phyloP scores from a whole-genome alignment of 2,797 vertebrate species.

The Melanotaenia trifasciata region DNA sequence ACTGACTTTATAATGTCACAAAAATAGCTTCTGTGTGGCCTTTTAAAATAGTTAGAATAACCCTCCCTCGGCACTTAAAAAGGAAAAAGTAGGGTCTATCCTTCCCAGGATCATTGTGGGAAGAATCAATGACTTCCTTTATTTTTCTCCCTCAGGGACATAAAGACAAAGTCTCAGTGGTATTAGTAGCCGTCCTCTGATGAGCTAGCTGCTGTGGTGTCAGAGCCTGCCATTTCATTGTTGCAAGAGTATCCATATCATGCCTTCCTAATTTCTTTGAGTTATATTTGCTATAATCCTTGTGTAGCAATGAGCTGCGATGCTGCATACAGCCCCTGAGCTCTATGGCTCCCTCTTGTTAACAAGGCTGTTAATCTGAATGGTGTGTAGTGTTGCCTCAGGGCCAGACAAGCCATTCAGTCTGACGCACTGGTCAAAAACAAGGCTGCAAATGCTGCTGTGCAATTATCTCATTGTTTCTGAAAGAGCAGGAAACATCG shows the following conservation, averaged over 20 bases:
- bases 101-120: constrained; percentile 81
- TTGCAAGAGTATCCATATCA: constrained; percentile 69
- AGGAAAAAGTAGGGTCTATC: constrained; percentile 68
- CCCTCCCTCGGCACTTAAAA: constrained; percentile 70
- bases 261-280: constrained; percentile 22
- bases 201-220: constrained; percentile 54
- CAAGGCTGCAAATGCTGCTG: constrained; percentile 48
- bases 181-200: constrained; percentile 76
- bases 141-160: constrained; percentile 65
- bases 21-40: constrained; percentile 70
- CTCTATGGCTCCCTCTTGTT: constrained; percentile 1
- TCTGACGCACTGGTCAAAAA: constrained; percentile 46
- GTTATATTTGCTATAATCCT: not conserved
- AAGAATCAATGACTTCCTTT: constrained; percentile 84
- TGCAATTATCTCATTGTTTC: constrained; percentile 64
- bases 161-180: constrained; percentile 62
- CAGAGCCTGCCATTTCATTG: constrained; percentile 35
- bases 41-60: constrained; percentile 63
- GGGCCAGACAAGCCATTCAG: constrained; percentile 44
- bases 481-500: constrained; percentile 60
- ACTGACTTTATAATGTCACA: constrained; percentile 33
- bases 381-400: constrained; percentile 41
- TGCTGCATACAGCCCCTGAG: too few relatives aligned
- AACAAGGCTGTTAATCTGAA: constrained; percentile 47
- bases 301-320: too few relatives aligned